These are phyloP conservation scores for Gastrophysa polygoni DNA, from an alignment of 2,888 invertebrate species.

Conservation along the genomic window DNA sequence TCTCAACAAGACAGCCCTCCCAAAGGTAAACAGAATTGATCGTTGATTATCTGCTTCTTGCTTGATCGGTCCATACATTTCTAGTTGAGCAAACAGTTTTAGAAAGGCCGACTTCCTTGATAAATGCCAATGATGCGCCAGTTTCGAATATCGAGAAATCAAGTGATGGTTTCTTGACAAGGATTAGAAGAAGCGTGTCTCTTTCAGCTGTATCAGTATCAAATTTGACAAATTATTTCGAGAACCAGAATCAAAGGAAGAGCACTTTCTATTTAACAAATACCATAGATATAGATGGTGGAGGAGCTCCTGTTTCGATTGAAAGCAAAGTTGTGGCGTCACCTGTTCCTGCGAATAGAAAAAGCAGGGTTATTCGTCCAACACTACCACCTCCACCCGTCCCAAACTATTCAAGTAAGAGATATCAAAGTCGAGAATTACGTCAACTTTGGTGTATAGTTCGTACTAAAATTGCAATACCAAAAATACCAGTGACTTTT, in stretches of 20 bases:
- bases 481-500: too few species aligned
- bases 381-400: conserved; percentile 56
- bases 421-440: too few species aligned
- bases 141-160: conserved; percentile 10
- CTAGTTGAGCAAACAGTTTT: background rate
- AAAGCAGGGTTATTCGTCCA: conserved; percentile 44
- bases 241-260: conserved; percentile 57
- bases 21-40: too few species aligned
- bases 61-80: background rate
- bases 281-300: conserved; percentile 65
- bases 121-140: conserved; percentile 17
- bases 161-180: conserved; percentile 56
- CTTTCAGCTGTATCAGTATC: conserved; percentile 62
- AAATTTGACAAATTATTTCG: conserved; percentile 59
- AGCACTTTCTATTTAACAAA: conserved; percentile 77
- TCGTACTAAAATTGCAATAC: too few species aligned
- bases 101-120: conserved; percentile 8
- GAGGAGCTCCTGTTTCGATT: conserved; percentile 34
- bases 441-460: too few species aligned
- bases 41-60: too few species aligned
- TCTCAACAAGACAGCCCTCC: too few species aligned
- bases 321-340: background rate
- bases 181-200: conserved; percentile 67
- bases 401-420: conserved; percentile 39
- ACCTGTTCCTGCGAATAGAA: conserved; percentile 22